Evolutionary conservation across 1,140 invertebrate species (phyloP).

Genomic region (Drosophila murphyi): DNA sequence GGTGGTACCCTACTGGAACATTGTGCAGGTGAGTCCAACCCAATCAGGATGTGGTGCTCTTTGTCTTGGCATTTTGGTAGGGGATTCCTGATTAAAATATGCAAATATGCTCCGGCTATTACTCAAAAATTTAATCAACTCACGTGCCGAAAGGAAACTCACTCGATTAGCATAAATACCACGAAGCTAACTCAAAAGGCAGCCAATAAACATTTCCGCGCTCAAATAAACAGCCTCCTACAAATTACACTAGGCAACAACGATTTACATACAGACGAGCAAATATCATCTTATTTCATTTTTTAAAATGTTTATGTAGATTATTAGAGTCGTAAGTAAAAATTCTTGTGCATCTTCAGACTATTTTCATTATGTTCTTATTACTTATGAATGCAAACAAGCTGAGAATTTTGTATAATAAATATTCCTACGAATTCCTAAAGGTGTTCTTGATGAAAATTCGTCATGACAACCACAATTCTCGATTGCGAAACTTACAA

Average conservation of each 20-base stretch:
- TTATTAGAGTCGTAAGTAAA: background rate
- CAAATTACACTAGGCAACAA: constrained; percentile 57
- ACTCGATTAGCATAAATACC: constrained; percentile 74
- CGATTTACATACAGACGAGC: background rate
- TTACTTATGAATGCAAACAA: background rate
- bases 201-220: constrained; percentile 77
- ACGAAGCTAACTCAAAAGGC: constrained; percentile 52
- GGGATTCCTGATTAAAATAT: constrained; percentile 48
- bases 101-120: constrained; percentile 56
- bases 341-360: too few relatives aligned
- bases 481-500: background rate
- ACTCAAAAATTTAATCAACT: constrained; percentile 83
- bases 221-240: constrained; percentile 58
- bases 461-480: background rate
- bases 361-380: too few relatives aligned
- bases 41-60: background rate
- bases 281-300: background rate
- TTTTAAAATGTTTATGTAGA: background rate
- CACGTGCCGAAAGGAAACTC: constrained; percentile 58
- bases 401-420: background rate
- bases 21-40: constrained; percentile 89
- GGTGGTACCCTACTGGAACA: constrained; percentile 96
- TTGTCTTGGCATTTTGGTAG: too few relatives aligned
- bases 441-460: background rate
- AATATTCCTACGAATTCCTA: background rate